Conservation (phyloP, 1,140 invertebrate genomes). For the Neelides sp. region DNA sequence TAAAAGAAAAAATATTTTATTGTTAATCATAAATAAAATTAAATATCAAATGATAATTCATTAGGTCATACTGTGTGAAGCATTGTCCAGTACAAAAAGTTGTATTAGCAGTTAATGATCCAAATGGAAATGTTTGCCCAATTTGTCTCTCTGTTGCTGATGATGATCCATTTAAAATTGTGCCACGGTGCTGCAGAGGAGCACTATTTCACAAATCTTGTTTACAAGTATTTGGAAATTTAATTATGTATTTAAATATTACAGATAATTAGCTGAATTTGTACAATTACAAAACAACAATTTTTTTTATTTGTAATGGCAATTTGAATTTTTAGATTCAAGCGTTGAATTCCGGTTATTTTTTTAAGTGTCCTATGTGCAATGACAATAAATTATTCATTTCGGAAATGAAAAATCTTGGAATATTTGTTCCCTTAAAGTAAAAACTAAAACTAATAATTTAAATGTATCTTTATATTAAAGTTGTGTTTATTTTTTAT, state of each 20-base stretch:
- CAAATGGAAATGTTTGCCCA: constrained; percentile 26
- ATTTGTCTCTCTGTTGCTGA: constrained; percentile 47
- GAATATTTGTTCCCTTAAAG: constrained; percentile 29
- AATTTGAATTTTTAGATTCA: constrained; percentile 17
- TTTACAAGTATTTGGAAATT: constrained; percentile 12
- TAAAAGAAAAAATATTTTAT: background rate
- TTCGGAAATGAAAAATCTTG: constrained; percentile 14
- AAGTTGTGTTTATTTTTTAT: constrained; percentile 16
- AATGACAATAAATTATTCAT: constrained; percentile 15
- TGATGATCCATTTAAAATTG: constrained; percentile 34
- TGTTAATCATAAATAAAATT: background rate
- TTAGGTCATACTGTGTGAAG: constrained; percentile 47
- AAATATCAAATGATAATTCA: background rate
- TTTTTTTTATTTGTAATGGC: background rate
- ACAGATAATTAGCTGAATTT: background rate
- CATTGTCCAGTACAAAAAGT: constrained; percentile 45
- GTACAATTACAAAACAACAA: constrained; percentile 3
- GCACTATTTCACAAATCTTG: constrained; percentile 32
- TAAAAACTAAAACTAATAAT: constrained; percentile 12
- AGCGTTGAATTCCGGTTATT: constrained; percentile 25
- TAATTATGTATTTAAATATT: background rate
- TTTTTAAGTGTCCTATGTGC: constrained; percentile 28
- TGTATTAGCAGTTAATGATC: constrained; percentile 32
- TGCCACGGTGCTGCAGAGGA: constrained; percentile 31
- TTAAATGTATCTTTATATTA: constrained; percentile 5